phyloP scores from a whole-genome alignment of 1,140 invertebrate genomes.

The Mya arenaria region DNA sequence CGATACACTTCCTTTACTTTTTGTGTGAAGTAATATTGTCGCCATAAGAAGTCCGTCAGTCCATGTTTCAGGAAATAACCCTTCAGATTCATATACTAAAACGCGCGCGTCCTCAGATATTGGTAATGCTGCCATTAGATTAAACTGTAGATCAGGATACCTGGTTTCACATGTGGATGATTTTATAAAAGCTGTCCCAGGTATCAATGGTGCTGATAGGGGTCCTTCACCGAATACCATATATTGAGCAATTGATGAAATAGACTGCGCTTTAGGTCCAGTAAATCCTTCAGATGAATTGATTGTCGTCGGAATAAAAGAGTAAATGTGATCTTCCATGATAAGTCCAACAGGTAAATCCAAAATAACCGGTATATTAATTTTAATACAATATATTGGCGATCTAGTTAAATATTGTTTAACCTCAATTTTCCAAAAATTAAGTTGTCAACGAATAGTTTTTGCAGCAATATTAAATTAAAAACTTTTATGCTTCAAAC shows the following conservation, averaged over 20 bases:
- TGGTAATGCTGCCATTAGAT: background rate
- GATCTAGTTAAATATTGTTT: conserved; percentile 85
- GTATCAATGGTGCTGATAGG: background rate
- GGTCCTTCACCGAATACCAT: conserved; percentile 58
- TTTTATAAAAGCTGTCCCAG: conserved; percentile 9
- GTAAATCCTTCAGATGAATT: conserved; percentile 57
- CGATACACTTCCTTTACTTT: conserved; percentile 40
- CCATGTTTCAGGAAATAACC: background rate
- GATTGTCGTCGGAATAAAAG: conserved; percentile 45
- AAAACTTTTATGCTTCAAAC: conserved; percentile 84
- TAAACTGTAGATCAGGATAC: background rate
- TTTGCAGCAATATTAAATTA: conserved; percentile 84
- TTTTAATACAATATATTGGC: conserved; percentile 73
- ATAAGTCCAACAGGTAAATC: conserved; percentile 93
- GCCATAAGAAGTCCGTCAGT: conserved; percentile 33
- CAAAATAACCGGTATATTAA: conserved; percentile 65
- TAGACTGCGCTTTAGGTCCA: conserved; percentile 19
- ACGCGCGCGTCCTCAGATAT: background rate
- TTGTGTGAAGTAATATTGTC: conserved; percentile 42
- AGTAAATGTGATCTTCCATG: conserved; percentile 86
- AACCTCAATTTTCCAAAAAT: no score
- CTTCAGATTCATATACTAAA: no score
- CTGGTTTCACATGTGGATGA: background rate
- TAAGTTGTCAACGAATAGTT: conserved; percentile 84
- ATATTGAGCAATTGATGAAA: conserved; percentile 53